Base-by-base conservation (phyloP, 2,797 vertebrate genomes). In the Sorex maritimensis region DNA sequence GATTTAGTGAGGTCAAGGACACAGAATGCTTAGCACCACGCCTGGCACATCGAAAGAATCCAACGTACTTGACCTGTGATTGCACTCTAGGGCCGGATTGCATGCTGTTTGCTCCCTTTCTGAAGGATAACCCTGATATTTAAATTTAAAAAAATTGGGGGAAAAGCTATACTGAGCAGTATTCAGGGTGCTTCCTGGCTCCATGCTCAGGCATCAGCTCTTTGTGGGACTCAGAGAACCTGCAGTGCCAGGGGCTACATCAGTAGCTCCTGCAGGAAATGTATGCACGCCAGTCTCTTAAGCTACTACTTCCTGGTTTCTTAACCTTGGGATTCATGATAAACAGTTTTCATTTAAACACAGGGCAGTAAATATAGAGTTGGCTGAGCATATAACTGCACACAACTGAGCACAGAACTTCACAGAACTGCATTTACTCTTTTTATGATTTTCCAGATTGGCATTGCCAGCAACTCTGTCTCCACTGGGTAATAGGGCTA, bases 301-400 rank as follows among this genome's bases (percentile, higher is more conserved):
- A 21, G 58, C 58, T 61, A 19, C 46, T 49, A 14, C 58, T 21
- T 61, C 58, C 58, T 61, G 19, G 58, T 61, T 52, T 14, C 19
- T 61, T 61, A 68, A 83, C 2, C 19, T 46, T 44, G 78, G 67
- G 58, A 28, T 34, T 72, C 23, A 34, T 46, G n/a, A 69, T 23
- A 41, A 75, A 14, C 12, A 14, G 13, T 44, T 55, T 55, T 3
- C 2, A 21, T 5, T 24, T 63, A 55, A 55, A 61, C 5, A 58
- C 44, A 55, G 38, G 28, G 49, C 1, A 24, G 12, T 44, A 4
- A 4, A 23, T 6, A 30, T 24, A 55, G 19, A 23, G 2, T 38
- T 10, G 4, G 4, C 0, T 30, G 55, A 14, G 3, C 6, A 1
- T 4, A 61, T 19, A 61, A 61, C 58, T 9, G 3, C 6, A 2